Conservation (phyloP, 2,888 invertebrate species). For the Acleris laterana region DNA sequence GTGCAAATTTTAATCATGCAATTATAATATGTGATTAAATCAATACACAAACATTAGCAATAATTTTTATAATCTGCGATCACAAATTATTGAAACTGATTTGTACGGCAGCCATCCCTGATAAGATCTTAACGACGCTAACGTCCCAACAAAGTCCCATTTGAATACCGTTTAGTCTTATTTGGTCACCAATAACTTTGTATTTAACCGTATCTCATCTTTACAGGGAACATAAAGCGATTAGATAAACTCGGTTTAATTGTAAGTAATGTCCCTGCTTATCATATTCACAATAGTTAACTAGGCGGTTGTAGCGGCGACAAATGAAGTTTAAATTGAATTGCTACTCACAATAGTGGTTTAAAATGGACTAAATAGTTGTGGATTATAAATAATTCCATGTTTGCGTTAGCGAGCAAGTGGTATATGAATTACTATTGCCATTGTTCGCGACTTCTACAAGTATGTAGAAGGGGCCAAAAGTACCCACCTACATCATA, state of each 20-base stretch:
- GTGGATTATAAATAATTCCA: not conserved
- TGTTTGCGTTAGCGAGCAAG: too few relatives aligned
- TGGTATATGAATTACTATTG: too few relatives aligned
- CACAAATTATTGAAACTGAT: constrained; percentile 1
- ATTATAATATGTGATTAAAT: too few relatives aligned
- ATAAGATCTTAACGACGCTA: not conserved
- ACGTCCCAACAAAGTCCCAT: constrained; percentile 19
- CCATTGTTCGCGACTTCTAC: too few relatives aligned
- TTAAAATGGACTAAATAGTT: constrained; percentile 14
- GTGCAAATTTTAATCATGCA: too few relatives aligned
- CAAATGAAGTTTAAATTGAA: constrained; percentile 23
- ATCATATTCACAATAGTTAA: constrained; percentile 24
- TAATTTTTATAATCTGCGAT: not conserved
- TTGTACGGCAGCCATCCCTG: constrained; percentile 18
- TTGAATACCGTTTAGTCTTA: constrained; percentile 35
- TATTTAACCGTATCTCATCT: constrained; percentile 25
- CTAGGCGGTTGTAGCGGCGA: constrained; percentile 27
- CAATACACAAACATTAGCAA: too few relatives aligned
- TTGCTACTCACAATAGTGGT: constrained; percentile 11
- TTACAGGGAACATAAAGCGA: constrained; percentile 26
- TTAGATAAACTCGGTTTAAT: constrained; percentile 25
- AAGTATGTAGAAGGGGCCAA: too few relatives aligned
- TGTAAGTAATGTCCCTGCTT: constrained; percentile 29
- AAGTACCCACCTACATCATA: too few relatives aligned
- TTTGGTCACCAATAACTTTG: constrained; percentile 36